These are phyloP conservation scores for Bombus turneri DNA, from an alignment of 1,140 invertebrate genomes.

Conservation along the genomic window DNA sequence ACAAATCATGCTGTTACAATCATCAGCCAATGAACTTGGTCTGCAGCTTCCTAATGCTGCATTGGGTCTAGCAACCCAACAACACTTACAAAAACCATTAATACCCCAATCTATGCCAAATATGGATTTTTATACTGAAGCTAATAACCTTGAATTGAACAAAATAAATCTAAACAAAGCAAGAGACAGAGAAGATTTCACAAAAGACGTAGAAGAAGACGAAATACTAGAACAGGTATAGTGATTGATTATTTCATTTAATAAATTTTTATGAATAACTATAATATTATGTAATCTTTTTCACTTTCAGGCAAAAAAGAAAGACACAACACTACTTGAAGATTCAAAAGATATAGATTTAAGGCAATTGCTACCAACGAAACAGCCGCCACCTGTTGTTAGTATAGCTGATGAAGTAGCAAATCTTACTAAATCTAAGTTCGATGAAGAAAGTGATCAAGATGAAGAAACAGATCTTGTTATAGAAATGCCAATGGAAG, in stretches of 20 bases:
- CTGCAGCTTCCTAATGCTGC: constrained; percentile 76
- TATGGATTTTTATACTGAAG: constrained; percentile 77
- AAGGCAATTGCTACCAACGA: constrained; percentile 72
- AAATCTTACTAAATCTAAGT: constrained; percentile 74
- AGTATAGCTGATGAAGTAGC: constrained; percentile 78
- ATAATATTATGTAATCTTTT: background rate
- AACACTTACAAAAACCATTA: constrained; percentile 56
- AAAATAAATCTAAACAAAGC: constrained; percentile 81
- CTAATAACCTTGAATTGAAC: constrained; percentile 60
- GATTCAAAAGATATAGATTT: constrained; percentile 75
- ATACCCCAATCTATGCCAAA: constrained; percentile 50
- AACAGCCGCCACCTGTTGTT: constrained; percentile 70
- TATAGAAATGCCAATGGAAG: constrained; percentile 78
- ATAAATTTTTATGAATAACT: background rate
- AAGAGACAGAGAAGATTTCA: constrained; percentile 74
- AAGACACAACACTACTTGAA: constrained; percentile 48
- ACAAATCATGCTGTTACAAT: constrained; percentile 79
- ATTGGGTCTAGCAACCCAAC: constrained; percentile 73
- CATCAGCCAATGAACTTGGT: constrained; percentile 75
- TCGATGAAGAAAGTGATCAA: constrained; percentile 80
- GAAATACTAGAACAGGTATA: constrained; percentile 77
- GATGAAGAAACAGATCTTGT: constrained; percentile 79
- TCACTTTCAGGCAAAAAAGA: constrained; percentile 67
- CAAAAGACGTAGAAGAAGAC: constrained; percentile 81
- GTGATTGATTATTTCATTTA: constrained; percentile 18